Evolutionary conservation across 1,140 invertebrate genomes (phyloP).

Genomic region (Sinonovacula constricta): DNA sequence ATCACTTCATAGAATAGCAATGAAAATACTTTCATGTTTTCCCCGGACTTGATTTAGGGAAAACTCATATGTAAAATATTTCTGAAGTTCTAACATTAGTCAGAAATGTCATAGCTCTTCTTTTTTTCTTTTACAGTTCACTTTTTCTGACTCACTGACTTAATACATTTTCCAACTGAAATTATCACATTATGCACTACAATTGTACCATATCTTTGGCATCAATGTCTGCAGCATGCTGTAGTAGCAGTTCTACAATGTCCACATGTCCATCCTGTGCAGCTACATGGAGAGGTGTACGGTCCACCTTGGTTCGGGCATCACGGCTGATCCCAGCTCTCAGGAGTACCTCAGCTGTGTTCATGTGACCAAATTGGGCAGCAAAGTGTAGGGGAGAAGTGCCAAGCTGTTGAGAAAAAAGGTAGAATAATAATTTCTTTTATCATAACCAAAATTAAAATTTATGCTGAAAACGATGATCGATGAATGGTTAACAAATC

Average conservation of each 20-base stretch:
- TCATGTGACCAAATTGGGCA: slow-evolving; percentile 89
- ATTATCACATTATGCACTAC: no score
- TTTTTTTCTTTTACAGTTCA: no score
- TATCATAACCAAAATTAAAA: neutral
- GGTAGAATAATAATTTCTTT: neutral
- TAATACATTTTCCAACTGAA: no score
- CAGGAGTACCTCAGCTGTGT: slow-evolving; percentile 89
- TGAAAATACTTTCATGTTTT: no score
- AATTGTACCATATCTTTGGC: slow-evolving; percentile 94
- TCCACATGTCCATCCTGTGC: slow-evolving; percentile 90
- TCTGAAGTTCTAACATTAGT: no score
- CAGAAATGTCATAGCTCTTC: no score
- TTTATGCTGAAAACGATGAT: neutral
- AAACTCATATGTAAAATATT: no score
- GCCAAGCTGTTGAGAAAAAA: slow-evolving; percentile 83
- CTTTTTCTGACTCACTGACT: no score
- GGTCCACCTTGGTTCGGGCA: slow-evolving; percentile 93
- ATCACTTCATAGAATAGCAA: no score
- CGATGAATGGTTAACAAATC: no score
- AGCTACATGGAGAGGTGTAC: slow-evolving; percentile 93
- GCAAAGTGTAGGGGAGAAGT: slow-evolving; percentile 93
- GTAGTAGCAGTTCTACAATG: slow-evolving; percentile 88
- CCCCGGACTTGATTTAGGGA: no score
- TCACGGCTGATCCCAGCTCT: slow-evolving; percentile 91
- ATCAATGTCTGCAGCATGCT: slow-evolving; percentile 87